phyloP scores from a whole-genome alignment of 1,140 invertebrate genomes.

The Drosophila burlai region DNA sequence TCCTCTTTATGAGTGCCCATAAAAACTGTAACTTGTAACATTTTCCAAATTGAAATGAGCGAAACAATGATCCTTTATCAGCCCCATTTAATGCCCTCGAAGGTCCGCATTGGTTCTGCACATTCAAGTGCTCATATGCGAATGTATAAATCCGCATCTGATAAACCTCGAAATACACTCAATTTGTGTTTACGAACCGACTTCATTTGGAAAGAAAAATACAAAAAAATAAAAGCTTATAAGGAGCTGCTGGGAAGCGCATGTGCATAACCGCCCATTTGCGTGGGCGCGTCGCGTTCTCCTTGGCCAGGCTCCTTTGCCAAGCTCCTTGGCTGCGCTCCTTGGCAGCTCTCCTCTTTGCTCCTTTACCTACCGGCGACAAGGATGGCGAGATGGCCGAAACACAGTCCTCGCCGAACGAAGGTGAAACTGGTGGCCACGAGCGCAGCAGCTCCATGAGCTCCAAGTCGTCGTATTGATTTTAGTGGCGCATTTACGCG shows the following conservation, averaged over 20 bases:
- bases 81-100: background rate
- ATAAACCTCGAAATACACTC: constrained; percentile 67
- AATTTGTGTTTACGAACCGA: constrained; percentile 45
- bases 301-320: constrained; percentile 31
- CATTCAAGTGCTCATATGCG: constrained; percentile 24
- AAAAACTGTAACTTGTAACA: constrained; percentile 6
- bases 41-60: constrained; percentile 22
- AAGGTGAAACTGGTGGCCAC: constrained; percentile 69
- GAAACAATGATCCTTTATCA: constrained; percentile 11
- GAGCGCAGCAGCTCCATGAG: constrained; percentile 32
- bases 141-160: constrained; percentile 56
- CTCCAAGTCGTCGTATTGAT: constrained; percentile 75
- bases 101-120: background rate
- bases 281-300: constrained; percentile 26
- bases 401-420: constrained; percentile 29
- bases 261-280: constrained; percentile 76
- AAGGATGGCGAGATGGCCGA: constrained; percentile 59
- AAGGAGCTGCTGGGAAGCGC: constrained; percentile 52
- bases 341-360: constrained; percentile 2
- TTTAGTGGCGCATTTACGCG: constrained; percentile 83
- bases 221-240: constrained; percentile 9
- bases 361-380: constrained; percentile 24
- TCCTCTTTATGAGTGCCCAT: background rate
- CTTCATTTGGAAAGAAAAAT: constrained; percentile 51
- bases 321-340: constrained; percentile 25